Evolutionary conservation across 2,888 invertebrate genomes (phyloP).

Genomic region (Gonocerus acuteangulatus): DNA sequence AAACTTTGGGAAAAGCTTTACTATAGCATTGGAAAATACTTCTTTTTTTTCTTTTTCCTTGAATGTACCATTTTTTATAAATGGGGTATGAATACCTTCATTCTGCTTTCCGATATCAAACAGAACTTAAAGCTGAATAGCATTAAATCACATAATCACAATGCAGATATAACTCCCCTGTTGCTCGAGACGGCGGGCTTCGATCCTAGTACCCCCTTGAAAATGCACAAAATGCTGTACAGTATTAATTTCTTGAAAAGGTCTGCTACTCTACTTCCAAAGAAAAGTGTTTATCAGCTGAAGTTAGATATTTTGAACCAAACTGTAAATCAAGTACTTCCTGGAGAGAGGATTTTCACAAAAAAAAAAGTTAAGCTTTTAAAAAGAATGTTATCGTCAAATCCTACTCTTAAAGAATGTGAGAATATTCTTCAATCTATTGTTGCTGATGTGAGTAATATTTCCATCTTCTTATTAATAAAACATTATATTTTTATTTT

Average conservation of each 20-base stretch:
- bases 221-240: not conserved
- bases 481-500: too few relatives aligned
- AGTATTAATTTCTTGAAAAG: not conserved
- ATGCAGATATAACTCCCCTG: not conserved
- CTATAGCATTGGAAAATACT: not conserved
- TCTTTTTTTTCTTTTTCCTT: constrained; percentile 1
- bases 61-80: constrained; percentile 3
- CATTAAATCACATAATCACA: not conserved
- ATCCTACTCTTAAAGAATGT: not conserved
- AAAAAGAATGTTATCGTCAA: not conserved
- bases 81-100: constrained; percentile 7
- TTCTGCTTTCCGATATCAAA: not conserved
- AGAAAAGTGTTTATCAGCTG: not conserved
- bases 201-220: not conserved
- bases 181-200: not conserved
- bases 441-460: too few relatives aligned
- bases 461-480: too few relatives aligned
- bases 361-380: not conserved
- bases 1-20: constrained; percentile 2
- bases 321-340: not conserved
- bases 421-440: not conserved
- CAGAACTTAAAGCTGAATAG: not conserved
- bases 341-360: not conserved
- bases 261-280: not conserved
- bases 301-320: constrained; percentile 2